Evolutionary conservation across 1,140 invertebrate genomes (phyloP), one percentile per base, ranked within the genome.

Genomic region (Formica selysi): DNA sequence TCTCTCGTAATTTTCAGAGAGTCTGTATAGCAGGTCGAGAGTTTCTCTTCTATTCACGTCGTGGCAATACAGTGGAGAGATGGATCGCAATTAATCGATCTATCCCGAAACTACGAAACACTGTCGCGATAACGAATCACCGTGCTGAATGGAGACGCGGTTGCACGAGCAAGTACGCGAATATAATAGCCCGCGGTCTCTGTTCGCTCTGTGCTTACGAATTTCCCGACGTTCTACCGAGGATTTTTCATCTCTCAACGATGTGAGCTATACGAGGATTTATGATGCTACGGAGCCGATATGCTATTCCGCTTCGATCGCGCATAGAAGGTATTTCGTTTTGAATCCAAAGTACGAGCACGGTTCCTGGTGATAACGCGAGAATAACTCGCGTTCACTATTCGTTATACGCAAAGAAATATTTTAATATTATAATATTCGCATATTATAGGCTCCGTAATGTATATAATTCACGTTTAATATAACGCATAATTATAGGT

Each of bases 11-110:
- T 86, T 86, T 86, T 71, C 87, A 74, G 65, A 16, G 51, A 68
- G 78, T 78, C 61, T 70, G 83, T 57, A 48, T 54, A 85, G 87
- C 80, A 61, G 38, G 70, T 59, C 76, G 76, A 51, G 85, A 73
- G 71, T 87, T 84, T 84, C 85, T 48, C 76, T 74, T 83, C 74
- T 62, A 85, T 85, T 84, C 79, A 90, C 48, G 80, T 84, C 86
- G 85, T 22, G 51, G 67, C 61, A 26, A 11, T 44, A 73, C 68
- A 71, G 68, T 36, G 26, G 74, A 62, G 86, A 89, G 87, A 92
- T 92, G 87, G 86, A 91, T 92, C 86, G 87, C 90, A 86, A 89
- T 91, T 92, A 92, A 92, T 91, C 90, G 90, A 91, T 91, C 90
- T 87, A 87, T 91, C 83, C 83, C 68, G 85, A 76, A 84, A 80